Conservation (phyloP, 2,797 vertebrate genomes). For the Babyrousa celebensis region DNA sequence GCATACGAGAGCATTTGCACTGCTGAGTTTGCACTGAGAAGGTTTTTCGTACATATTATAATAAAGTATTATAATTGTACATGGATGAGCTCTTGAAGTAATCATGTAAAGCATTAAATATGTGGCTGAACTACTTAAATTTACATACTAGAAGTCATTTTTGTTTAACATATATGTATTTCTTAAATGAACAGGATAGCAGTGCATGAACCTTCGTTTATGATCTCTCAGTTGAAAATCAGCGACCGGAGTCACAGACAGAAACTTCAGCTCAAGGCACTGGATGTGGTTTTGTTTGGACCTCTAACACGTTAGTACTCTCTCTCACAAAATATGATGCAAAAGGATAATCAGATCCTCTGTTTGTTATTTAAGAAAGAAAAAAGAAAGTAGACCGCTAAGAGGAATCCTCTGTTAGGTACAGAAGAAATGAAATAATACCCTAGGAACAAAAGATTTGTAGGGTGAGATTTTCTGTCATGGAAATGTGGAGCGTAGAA, state of each 20-base stretch:
- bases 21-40: background rate
- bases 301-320: constrained; percentile 96
- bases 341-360: constrained; percentile 6
- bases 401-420: constrained; percentile 36
- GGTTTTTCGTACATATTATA: constrained; percentile 48
- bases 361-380: constrained; percentile 52
- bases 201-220: constrained; percentile 97
- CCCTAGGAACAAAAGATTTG: constrained; percentile 43
- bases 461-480: background rate
- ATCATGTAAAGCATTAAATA: constrained; percentile 37
- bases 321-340: constrained; percentile 53
- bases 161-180: constrained; percentile 58
- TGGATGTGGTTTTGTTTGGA: constrained; percentile 98
- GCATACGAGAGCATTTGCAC: background rate
- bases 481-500: background rate
- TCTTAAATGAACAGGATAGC: constrained; percentile 95
- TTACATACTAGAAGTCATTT: constrained; percentile 41
- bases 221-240: constrained; percentile 97
- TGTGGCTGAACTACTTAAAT: constrained; percentile 51
- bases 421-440: constrained; percentile 20
- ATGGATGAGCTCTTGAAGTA: background rate
- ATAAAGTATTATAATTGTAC: constrained; percentile 13
- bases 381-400: constrained; percentile 15
- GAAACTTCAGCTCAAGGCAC: constrained; percentile 98
- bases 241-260: constrained; percentile 98